Base-by-base conservation (phyloP, 1,140 invertebrate species). In the Choristoneura fumiferana region DNA sequence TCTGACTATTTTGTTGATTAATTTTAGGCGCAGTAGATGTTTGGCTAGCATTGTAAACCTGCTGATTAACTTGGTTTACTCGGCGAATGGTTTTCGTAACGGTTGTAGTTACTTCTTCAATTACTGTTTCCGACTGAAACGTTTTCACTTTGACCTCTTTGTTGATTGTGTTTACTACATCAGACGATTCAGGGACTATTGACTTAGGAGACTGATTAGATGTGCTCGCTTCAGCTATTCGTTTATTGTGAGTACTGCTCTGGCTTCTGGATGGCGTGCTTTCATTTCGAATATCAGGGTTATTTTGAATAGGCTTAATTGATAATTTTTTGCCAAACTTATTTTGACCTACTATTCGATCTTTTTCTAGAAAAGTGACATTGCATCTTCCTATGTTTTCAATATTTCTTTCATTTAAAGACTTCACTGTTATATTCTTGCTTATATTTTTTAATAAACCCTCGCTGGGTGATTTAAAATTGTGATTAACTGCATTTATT, bases 21-120 rank as follows among this genome's bases (percentile, higher is more conserved):
- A 49, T 49, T 49, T 18, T 62, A 39, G 68, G 63, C 38, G 54
- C 65, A 22, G 54, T 37, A 29, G 17, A 66, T 29, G 36, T 54
- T 62, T 74, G 67, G 58, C 35, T 69, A 5, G 54, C 54, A 58
- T 66, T 76, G 60, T 72, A 71, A 17, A 78, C 63, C 65, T 78
- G 64, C 71, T 82, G 76, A 57, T 86, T 80, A 8, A 74, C 70
- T 65, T 84, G 76, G 67, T 86, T 86, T 0, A 88, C 75, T 14
- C 82, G 87, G 63, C 80, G 72, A 54, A 88, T 87, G 10, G 85
- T 89, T 76, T 84, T 85, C 22, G 85, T 89, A 10, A 89, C 82
- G 12, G 85, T 89, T 43, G 84, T 87, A 15, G 85, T 89, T 15
- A 89, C 79, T 74, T 89, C 85, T 74, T 89, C 68, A 57, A 89